Base-by-base conservation (phyloP, 2,888 invertebrate genomes). In the Scrobipalpa atriplicella region DNA sequence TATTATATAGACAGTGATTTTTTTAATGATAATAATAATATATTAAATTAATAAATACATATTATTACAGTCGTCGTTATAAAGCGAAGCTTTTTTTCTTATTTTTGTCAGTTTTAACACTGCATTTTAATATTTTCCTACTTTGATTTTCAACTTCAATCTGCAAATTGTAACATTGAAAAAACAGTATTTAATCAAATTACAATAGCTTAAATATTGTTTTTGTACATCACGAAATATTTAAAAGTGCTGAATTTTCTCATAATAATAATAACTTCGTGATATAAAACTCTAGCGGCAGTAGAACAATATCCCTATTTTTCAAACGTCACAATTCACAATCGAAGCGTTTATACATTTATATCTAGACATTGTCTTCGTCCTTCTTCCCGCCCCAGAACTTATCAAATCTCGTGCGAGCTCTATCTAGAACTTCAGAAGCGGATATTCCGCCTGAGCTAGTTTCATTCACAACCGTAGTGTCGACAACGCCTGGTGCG, bases 371-470 rank as follows among this genome's bases (percentile, higher is more conserved):
- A 78, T 92, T 94, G 74, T 94, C 94, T 75, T 94, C 94, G 77
- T 94, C 94, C 76, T 93, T 94, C 78, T 95, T 95, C 72, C 96
- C 96, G 97, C 97, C 96, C 97, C 97, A 97, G 87, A 97, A 97
- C 80, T 96, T 95, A 87, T 97, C 97, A 83, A 97, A 97, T 76
- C 96, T 95, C 85, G 95, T 96, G 76, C 96, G 95, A 76, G 97
- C 97, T 84, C 95, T 95, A 83, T 97, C 96, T 72, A 97, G 92
- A 70, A 96, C 96, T 81, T 96, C 96, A 66, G 95, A 93, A 47
- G 96, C 95, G 62, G 94, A 92, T 56, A 95, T 90, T 1, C 94
- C 93, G n/a, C 92, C 92, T 62, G 80, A 77, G 65, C 77, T 74
- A 41, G 89, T 71, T 47, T 93, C 93, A 47, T 92, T 94, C 19